Evolutionary conservation across 2,113 vertebrate genomes (phyloP), one percentile per base, ranked within the genome.

Genomic region (Erinaceus europaeus): DNA sequence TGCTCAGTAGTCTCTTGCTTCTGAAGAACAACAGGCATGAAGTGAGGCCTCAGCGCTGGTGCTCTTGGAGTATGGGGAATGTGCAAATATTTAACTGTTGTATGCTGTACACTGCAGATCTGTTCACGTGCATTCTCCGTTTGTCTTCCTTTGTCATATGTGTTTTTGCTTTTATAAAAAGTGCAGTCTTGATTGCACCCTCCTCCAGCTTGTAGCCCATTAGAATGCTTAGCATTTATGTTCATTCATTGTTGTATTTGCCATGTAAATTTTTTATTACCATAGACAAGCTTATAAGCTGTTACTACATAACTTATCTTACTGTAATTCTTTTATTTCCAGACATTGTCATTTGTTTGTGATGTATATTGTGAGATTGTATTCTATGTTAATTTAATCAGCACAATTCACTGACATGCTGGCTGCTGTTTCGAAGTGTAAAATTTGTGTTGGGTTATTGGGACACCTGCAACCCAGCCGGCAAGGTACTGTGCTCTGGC

Each of bases 321-420:
- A 98, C 98, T 99, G 99, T 99, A 99, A 98, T 98, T 98, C 97
- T 97, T 94, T 94, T 97, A 97, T 96, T 97, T 97, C 97, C 97
- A 92, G 93, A 98, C 98, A 97, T 98, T 98, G 97, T 98, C 98
- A 98, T 97, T 98, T 98, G 97, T 98, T 97, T 97, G 98, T 99
- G 97, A 98, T 99, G 98, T 99, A 98, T 98, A 98, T 99, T 98
- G 98, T 99, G 98, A 98, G 97, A 98, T 98, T 98, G 98, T 99
- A 98, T 97, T 98, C 97, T 98, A 98, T 99, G 98, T 99, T 99
- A 99, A 99, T 99, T 99, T 99, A 99, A 99, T 99, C 98, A 98
- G 98, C 99, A 99, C 98, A 99, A 99, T 99, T 99, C 98, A 99
- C 98, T 99, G 99, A 99, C 98, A 99, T 98, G 98, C 98, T 98